Conservation (phyloP, 2,888 invertebrate species). For the Stegana nigrithorax region DNA sequence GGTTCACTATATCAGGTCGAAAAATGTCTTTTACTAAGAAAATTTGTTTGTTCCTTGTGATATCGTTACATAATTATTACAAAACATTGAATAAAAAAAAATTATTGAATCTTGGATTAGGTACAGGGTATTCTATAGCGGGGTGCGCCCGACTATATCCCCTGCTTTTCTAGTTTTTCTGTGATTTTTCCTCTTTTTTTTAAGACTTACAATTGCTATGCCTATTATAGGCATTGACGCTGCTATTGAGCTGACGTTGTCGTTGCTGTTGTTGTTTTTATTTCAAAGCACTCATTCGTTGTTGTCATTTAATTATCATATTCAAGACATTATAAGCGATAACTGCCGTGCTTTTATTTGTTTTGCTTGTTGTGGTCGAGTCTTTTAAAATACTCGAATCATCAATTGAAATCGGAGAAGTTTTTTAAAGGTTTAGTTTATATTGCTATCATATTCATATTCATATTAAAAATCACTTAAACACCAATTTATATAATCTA, state of each 20-base stretch:
- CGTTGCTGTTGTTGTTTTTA: constrained; percentile 24
- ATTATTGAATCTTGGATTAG: no score
- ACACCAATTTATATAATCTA: no score
- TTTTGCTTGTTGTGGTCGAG: neutral
- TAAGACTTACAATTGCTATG: neutral
- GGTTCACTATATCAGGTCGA: no score
- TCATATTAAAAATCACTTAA: no score
- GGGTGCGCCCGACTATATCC: no score
- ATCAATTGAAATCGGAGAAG: neutral
- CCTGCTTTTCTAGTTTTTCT: neutral
- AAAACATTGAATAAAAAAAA: no score
- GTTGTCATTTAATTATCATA: constrained; percentile 59
- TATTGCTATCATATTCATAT: no score
- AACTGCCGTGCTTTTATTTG: neutral
- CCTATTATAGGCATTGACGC: neutral
- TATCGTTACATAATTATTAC: no score
- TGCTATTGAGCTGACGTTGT: neutral
- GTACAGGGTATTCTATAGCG: no score
- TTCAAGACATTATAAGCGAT: constrained; percentile 40
- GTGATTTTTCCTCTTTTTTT: neutral
- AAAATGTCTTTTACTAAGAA: no score
- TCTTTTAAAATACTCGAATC: no score
- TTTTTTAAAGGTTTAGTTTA: neutral
- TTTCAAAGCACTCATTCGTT: constrained; percentile 46
- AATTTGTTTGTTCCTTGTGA: no score